phyloP scores from a whole-genome alignment of 2,113 vertebrate species.

The Phasianus colchicus region DNA sequence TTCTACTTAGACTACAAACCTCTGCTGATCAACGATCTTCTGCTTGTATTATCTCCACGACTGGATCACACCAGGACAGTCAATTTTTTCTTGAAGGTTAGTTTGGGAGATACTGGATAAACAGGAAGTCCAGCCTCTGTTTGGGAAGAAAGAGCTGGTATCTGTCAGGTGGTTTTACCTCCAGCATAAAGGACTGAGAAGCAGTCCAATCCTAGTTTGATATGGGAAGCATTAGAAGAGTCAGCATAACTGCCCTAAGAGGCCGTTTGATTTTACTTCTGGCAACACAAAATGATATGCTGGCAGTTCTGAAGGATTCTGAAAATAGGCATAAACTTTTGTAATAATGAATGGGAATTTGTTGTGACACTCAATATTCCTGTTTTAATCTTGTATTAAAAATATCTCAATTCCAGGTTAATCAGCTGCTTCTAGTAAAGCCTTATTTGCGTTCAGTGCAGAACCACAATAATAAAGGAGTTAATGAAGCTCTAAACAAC shows the following conservation, averaged over 20 bases:
- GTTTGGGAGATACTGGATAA: background rate
- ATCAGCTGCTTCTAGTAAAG: slow-evolving; percentile 89
- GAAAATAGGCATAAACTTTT: background rate
- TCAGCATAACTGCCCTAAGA: background rate
- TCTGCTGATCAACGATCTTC: slow-evolving; percentile 88
- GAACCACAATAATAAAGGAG: slow-evolving; percentile 90
- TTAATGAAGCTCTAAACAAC: slow-evolving; percentile 91
- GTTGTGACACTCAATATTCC: background rate
- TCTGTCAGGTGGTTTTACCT: background rate
- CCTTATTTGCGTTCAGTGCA: slow-evolving; percentile 91
- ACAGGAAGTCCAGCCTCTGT: background rate
- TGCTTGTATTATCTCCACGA: slow-evolving; percentile 88
- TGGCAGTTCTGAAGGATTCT: background rate
- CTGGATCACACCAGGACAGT: slow-evolving; percentile 91
- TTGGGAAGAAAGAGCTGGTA: background rate
- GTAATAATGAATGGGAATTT: background rate
- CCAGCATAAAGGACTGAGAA: background rate
- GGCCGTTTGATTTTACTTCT: background rate
- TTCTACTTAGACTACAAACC: slow-evolving; percentile 93
- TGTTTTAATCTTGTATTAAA: background rate
- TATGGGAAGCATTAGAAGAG: background rate
- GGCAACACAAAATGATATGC: background rate
- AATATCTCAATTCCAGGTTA: slow-evolving; percentile 73
- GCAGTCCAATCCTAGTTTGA: background rate
- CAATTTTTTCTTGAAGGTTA: slow-evolving; percentile 88